phyloP scores from a whole-genome alignment of 2,797 vertebrate species.

The Micromesistius poutassou region DNA sequence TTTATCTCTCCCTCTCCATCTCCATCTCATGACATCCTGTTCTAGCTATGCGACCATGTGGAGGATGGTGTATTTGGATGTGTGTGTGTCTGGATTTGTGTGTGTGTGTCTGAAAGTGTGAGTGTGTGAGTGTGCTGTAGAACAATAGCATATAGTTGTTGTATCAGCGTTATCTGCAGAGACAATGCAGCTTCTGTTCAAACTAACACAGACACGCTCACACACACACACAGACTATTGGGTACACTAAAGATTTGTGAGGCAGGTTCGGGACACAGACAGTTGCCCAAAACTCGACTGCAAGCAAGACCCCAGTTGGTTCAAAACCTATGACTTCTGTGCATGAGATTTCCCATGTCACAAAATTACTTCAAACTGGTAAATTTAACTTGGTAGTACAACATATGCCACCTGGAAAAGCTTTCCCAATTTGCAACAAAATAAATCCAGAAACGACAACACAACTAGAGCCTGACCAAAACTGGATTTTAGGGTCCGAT shows the following conservation, averaged over 20 bases:
- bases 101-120: conserved; percentile 12
- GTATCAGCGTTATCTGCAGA: conserved; percentile 67
- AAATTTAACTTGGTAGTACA: neutral
- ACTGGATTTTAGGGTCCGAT: no score
- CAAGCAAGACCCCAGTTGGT: neutral
- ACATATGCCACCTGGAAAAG: neutral
- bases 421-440: neutral
- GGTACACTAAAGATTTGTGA: conserved; percentile 41
- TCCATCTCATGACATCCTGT: conserved; percentile 42
- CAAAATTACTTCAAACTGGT: neutral
- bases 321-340: neutral
- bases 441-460: neutral
- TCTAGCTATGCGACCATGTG: conserved; percentile 56
- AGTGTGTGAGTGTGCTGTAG: conserved; percentile 23
- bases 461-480: no score
- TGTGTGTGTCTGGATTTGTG: conserved; percentile 3
- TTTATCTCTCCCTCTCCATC: conserved; percentile 25
- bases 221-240: conserved; percentile 1
- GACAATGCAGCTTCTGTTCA: conserved; percentile 73
- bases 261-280: neutral
- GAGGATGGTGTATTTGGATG: conserved; percentile 26
- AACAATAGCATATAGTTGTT: conserved; percentile 71
- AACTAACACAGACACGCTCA: conserved; percentile 46
- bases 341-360: conserved; percentile 3
- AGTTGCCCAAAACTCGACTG: conserved; percentile 7